Base-by-base conservation (phyloP, 2,113 vertebrate species). In the Ctenodactylus gundi region DNA sequence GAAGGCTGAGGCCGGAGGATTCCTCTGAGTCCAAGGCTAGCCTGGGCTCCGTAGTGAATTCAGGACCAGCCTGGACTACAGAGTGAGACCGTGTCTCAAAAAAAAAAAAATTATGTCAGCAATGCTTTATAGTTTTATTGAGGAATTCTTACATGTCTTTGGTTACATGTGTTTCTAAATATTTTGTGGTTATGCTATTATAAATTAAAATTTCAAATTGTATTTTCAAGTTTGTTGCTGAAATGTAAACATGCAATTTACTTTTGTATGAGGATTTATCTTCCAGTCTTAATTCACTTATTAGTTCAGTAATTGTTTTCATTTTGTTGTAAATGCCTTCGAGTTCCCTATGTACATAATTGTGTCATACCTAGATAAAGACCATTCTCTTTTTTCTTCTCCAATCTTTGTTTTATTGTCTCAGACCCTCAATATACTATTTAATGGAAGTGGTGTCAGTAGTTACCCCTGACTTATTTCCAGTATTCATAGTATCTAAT, bases 151-250 rank as follows among this genome's bases (percentile, higher is more conserved):
- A 0, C 14, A 70, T 7, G 55, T 84, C 25, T 91, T 93, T 92
- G 85, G 13, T 96, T 90, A 96, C 94, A 93, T 64, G 23, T 86
- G 41, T 90, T 90, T 18, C 18, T 93, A 91, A 94, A 89, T 95
- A 84, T 78, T 89, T 84, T 84, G 20, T 84, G 34, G 49, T 65
- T 89, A 55, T 84, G 58, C 51, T 94, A 25, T 85, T 91, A 14
- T 92, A 94, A 82, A 65, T 90, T 7, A 7, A 73, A 73, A 84
- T 90, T 93, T 91, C 13, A 80, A 89, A 25, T 85, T 94, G 93
- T 21, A 90, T 88, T 88, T 94, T 92, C 57, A 92, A 81, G 31
- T 94, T 86, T 93, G 55, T 91, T 88, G 21, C 36, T 87, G 18
- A 49, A 41, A 83, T 88, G 83, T 84, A 88, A 51, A 91, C 81